A percentile compares a stretch with the other conserved stretches of the same genome.
These are phyloP conservation scores for Nomada fucata DNA, from an alignment of 2,888 invertebrate genomes.

Conservation along the genomic window DNA sequence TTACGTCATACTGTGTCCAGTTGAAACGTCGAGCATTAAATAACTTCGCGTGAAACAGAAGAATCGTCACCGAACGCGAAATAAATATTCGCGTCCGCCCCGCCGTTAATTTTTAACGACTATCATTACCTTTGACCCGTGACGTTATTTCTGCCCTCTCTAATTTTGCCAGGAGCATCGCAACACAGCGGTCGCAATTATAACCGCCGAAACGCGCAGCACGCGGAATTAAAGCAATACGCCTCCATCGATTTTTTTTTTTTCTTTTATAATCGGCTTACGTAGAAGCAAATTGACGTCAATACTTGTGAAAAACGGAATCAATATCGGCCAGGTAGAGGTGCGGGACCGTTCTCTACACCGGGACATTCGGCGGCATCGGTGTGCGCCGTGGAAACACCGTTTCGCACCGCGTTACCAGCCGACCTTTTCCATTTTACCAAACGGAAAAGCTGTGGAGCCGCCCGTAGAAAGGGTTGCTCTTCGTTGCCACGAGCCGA, in stretches of 20 bases:
- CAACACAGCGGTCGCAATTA: no score
- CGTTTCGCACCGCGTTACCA: slow-evolving; percentile 5
- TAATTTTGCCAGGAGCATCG: no score
- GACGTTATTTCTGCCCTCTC: no score
- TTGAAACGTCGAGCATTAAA: no score
- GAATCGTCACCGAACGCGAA: no score
- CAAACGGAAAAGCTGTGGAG: slow-evolving; percentile 13
- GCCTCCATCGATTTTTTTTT: neutral
- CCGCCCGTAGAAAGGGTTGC: slow-evolving; percentile 28
- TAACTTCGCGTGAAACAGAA: no score
- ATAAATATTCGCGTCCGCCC: no score
- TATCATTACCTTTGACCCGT: no score
- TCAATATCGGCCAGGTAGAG: slow-evolving; percentile 3
- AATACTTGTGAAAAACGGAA: slow-evolving; percentile 11
- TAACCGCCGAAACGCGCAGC: no score
- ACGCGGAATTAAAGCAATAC: neutral
- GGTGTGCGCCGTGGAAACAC: slow-evolving; percentile 3
- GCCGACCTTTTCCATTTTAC: neutral
- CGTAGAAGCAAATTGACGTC: slow-evolving; percentile 9
- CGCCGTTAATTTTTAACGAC: no score
- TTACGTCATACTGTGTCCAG: no score
- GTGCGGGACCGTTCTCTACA: neutral
- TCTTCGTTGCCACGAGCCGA: slow-evolving; percentile 32
- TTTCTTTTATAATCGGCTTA: neutral
- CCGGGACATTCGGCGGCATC: neutral